Evolutionary conservation across 1,140 invertebrate species (phyloP), one percentile per base, ranked within the genome.

Genomic region (Trachelipus rathkii): DNA sequence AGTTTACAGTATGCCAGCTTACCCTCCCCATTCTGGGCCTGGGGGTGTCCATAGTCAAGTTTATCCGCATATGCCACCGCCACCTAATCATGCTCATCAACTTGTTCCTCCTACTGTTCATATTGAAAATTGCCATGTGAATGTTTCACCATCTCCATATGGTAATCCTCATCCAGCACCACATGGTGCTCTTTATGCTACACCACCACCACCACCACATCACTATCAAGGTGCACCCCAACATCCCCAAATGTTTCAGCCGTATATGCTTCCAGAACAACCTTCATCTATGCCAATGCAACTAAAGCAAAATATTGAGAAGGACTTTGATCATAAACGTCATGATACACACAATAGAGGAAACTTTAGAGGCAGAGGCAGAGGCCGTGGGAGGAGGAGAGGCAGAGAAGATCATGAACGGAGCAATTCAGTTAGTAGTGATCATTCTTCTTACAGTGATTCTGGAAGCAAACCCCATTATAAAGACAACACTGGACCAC

Each of bases 71-170:
- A 60, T 60, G 50, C 50, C 50, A 13, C 50, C 50, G 1, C 11
- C 11, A 15, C 50, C 11, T 60, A 60, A 13, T 15, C 50, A 60
- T 19, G 11, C 50, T 8, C 50, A 60, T 15, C 50, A 60, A 13
- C 2, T 60, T 2, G 50, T 60, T 19, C 50, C 50, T 4, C 50
- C 11, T 60, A 60, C 50, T 60, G 50, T 60, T 19, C 50, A 60
- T 60, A 60, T 60, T 60, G 50, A 60, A 19, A 60, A 60, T 60
- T 60, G 50, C 19, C 50, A 60, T 19, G 50, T 60, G 50, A 60
- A 60, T 60, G 11, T 60, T 15, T 60, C 50, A 13, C 50, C 50
- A 60, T 60, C 50, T 19, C 50, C 50, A 15, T 60, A 15, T 60
- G 50, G 50, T 19, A 60, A 60, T 19, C 50, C 50, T 19, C 50